Base-by-base conservation (phyloP, 2,888 invertebrate genomes). In the Acronicta leporina region DNA sequence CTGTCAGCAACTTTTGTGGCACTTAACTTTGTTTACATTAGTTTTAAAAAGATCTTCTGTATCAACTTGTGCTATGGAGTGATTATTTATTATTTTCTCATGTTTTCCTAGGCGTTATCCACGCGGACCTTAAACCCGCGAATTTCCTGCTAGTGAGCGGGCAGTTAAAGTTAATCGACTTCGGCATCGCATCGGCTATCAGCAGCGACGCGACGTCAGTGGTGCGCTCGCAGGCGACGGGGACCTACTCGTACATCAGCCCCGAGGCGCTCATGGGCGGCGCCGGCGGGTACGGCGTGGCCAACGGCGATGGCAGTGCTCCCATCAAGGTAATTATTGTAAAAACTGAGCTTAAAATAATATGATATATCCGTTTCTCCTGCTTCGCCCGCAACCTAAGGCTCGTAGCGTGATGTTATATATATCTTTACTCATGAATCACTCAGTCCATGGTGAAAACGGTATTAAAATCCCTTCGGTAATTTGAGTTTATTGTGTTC, bases 111-210 rank as follows among this genome's bases (percentile, higher is more conserved):
- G 98, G 98, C 53, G 98, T 99, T 2, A 98, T 99, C 77, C 99
- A 99, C 92, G 97, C 98, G 0, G 99, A 99, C 91, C 92, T 99
- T 75, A 99, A 99, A 89, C 99, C 99, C 0, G 98, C 98, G 0
- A 99, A 99, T 92, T 99, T 99, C 90, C 95, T 99, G 43, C 95
- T 98, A 84, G 97, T 98, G 7, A 96, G 96, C 68, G 98, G 97
- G 2, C 95, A 97, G 44, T 90, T 99, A 56, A 99, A 99, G 94
- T 94, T 99, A 60, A 99, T 99, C 74, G 99, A 99, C 94, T 99
- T 99, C 94, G 99, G 99, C 54, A 99, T 99, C 82, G 98, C 99
- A 48, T 97, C 98, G 47, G 96, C 97, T 52, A 96, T 99, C 73
- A 97, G 97, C 77, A 95, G 96, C 58, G 98, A 99, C 88, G 97